Percentiles rank a stretch among this genome's conserved stretches.
Evolutionary conservation across 1,140 invertebrate species (phyloP).

Genomic region (Scaptomyza montana): DNA sequence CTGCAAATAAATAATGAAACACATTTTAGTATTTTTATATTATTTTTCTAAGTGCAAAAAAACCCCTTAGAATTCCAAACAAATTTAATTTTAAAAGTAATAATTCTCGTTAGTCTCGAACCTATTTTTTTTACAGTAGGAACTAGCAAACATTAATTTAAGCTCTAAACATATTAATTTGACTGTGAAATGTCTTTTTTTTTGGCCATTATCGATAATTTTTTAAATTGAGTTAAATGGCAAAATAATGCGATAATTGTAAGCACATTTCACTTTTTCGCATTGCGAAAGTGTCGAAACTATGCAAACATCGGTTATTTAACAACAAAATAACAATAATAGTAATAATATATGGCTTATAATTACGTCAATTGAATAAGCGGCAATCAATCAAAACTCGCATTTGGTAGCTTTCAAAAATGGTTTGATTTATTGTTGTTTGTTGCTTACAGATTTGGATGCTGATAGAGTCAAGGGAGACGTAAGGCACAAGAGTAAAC

Average conservation of each 20-base stretch:
- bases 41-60: not conserved
- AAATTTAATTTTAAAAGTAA: slow-evolving; percentile 8
- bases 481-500: slow-evolving; percentile 6
- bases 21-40: not conserved
- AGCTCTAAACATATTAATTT: not conserved
- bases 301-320: slow-evolving; percentile 47
- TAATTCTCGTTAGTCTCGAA: not conserved
- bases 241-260: slow-evolving; percentile 60
- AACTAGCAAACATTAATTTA: slow-evolving; percentile 11
- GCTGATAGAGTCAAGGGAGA: slow-evolving; percentile 23
- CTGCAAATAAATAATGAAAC: no score
- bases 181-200: not conserved
- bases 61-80: not conserved
- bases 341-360: slow-evolving; percentile 59
- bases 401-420: slow-evolving; percentile 49
- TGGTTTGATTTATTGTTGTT: slow-evolving; percentile 41
- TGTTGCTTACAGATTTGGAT: slow-evolving; percentile 50
- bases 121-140: not conserved
- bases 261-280: slow-evolving; percentile 63
- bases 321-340: slow-evolving; percentile 53
- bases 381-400: slow-evolving; percentile 54
- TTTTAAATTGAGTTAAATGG: slow-evolving; percentile 67
- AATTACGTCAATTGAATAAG: slow-evolving; percentile 69
- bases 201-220: slow-evolving; percentile 50
- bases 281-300: slow-evolving; percentile 70